Conservation (phyloP, 2,888 invertebrate species). For the Drosophila eohydei region DNA sequence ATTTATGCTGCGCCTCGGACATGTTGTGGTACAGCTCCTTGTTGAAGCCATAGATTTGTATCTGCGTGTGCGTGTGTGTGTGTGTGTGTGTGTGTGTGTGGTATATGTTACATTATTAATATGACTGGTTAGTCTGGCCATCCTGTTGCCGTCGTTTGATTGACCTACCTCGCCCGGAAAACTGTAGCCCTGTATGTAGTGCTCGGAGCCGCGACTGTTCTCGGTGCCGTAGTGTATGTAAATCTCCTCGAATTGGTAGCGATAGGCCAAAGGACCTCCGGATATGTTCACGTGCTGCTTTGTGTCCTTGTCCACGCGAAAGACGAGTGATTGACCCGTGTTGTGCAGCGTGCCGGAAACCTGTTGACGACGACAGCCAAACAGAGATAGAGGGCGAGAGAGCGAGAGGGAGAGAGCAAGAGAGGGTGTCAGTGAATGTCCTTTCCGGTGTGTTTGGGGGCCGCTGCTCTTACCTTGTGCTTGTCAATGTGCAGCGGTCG, state of each 20-base stretch:
- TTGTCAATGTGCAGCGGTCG: slow-evolving; percentile 96
- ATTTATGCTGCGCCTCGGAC: slow-evolving; percentile 97
- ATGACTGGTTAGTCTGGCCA: slow-evolving; percentile 8
- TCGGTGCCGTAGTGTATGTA: slow-evolving; percentile 97
- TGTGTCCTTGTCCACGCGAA: slow-evolving; percentile 95
- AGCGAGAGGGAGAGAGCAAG: no score
- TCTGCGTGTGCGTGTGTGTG: slow-evolving; percentile 87
- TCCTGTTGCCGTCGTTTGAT: background rate
- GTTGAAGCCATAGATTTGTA: slow-evolving; percentile 98
- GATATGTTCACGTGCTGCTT: slow-evolving; percentile 97
- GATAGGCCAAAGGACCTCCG: slow-evolving; percentile 97
- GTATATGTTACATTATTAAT: slow-evolving; percentile 27
- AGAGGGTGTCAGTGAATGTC: background rate
- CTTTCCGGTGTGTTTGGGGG: slow-evolving; percentile 1
- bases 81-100: background rate
- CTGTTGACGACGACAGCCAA: slow-evolving; percentile 85
- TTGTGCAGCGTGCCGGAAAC: slow-evolving; percentile 95
- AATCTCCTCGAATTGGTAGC: slow-evolving; percentile 97
- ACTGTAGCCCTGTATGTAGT: slow-evolving; percentile 96
- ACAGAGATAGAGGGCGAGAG: background rate
- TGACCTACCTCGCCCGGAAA: slow-evolving; percentile 97
- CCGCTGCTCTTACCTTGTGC: slow-evolving; percentile 89
- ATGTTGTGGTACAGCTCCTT: slow-evolving; percentile 98
- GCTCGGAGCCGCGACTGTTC: slow-evolving; percentile 97
- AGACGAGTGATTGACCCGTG: slow-evolving; percentile 97